A percentile compares a stretch with the other conserved stretches of the same genome.
Evolutionary conservation across 2,797 vertebrate genomes (phyloP).

Genomic region (Muraenolepis orangiensis): DNA sequence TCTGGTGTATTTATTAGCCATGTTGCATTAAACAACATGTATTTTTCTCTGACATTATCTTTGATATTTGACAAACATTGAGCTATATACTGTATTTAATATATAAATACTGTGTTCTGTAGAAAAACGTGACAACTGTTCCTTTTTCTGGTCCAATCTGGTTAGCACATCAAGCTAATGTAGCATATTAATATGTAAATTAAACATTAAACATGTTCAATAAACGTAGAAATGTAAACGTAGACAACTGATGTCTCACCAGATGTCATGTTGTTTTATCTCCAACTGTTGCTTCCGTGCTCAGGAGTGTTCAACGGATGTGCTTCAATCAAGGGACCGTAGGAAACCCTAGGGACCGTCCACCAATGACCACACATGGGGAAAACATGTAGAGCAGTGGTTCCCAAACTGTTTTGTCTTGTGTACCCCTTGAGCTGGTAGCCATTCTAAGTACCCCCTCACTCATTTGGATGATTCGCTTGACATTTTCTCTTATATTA

Average conservation of each 20-base stretch:
- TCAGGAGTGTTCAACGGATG: neutral
- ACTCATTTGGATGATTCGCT: no score
- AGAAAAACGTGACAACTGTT: neutral
- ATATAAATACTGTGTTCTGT: neutral
- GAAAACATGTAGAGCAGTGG: no score
- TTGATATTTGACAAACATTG: neutral
- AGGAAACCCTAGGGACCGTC: neutral
- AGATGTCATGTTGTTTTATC: neutral
- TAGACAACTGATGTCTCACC: neutral
- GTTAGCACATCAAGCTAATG: neutral
- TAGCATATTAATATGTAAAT: neutral
- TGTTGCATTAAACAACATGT: neutral
- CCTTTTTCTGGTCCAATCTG: no score
- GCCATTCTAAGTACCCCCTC: no score
- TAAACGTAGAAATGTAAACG: no score
- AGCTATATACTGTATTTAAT: neutral
- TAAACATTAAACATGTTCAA: neutral
- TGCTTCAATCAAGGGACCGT: neutral
- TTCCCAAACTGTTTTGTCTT: no score
- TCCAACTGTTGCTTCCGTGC: neutral
- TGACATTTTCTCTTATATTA: no score
- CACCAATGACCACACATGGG: neutral
- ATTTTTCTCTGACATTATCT: neutral
- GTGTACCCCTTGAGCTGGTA: no score
- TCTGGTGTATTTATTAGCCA: neutral